Conservation (phyloP, 2,888 invertebrate species). For the Ophioninae sp. region DNA sequence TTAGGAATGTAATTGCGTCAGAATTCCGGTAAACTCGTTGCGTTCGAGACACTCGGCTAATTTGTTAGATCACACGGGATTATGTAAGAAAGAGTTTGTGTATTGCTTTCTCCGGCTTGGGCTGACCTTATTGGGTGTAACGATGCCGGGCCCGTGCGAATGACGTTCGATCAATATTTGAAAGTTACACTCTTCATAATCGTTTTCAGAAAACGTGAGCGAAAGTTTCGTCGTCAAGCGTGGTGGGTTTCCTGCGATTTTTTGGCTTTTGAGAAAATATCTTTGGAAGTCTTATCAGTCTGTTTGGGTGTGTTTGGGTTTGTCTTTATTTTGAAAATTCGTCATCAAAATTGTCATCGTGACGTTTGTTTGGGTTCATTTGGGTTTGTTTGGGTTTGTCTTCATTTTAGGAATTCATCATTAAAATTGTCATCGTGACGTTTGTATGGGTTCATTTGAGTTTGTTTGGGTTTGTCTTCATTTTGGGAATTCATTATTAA, state of each 20-base stretch:
- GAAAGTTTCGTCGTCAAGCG: conserved; percentile 5
- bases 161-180: conserved; percentile 50
- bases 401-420: too few relatives aligned
- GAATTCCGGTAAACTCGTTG: conserved; percentile 56
- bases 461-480: too few relatives aligned
- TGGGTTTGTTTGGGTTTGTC: too few relatives aligned
- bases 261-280: not conserved
- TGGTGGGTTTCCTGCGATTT: too few relatives aligned
- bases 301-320: too few relatives aligned
- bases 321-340: too few relatives aligned
- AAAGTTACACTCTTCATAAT: conserved; percentile 32
- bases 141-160: conserved; percentile 25
- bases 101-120: conserved; percentile 71
- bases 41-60: conserved; percentile 67
- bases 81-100: conserved; percentile 68
- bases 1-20: conserved; percentile 49
- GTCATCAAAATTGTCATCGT: too few relatives aligned
- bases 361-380: too few relatives aligned
- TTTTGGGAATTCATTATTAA: too few relatives aligned
- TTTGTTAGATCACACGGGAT: conserved; percentile 75
- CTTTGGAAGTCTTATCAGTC: too few relatives aligned
- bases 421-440: too few relatives aligned
- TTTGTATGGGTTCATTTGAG: too few relatives aligned
- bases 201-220: conserved; percentile 22
- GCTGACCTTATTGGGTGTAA: conserved; percentile 66